Evolutionary conservation across 2,797 vertebrate species (phyloP).

Genomic region (Cercopithecus hamlyni): DNA sequence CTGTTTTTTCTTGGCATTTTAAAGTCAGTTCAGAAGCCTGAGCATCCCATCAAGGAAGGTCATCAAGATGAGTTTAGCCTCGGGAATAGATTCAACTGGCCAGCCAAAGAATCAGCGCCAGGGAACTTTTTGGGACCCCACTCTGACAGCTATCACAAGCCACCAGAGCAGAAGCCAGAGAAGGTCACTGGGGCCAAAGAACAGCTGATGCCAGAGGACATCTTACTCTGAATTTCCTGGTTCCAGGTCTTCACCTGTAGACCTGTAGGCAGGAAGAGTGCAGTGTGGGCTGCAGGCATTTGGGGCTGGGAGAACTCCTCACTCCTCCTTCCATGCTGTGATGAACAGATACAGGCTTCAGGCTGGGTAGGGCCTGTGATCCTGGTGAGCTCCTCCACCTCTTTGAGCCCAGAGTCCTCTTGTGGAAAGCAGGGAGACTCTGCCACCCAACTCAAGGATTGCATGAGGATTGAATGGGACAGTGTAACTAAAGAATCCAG

Average conservation of each 20-base stretch:
- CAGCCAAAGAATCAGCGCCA: background rate
- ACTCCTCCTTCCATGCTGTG: background rate
- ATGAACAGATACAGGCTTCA: background rate
- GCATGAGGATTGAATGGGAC: background rate
- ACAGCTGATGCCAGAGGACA: background rate
- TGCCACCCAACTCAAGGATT: background rate
- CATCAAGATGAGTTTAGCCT: background rate
- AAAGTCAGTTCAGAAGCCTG: background rate
- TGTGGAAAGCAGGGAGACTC: background rate
- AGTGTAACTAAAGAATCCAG: background rate
- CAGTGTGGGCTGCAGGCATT: fast-evolving
- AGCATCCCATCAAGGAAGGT: background rate
- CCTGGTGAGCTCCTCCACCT: background rate
- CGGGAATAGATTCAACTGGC: background rate
- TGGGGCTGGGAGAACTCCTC: background rate
- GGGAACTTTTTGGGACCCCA: background rate
- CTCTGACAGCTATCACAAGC: background rate
- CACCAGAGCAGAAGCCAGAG: background rate
- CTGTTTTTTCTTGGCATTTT: background rate
- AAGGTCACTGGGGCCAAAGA: background rate
- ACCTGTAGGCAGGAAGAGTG: fast-evolving
- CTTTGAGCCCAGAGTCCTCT: background rate
- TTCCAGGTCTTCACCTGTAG: background rate
- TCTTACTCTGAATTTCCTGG: fast-evolving
- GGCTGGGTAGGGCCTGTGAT: background rate